phyloP scores from a whole-genome alignment of 2,797 vertebrate species.

The Typhlichthys subterraneus region DNA sequence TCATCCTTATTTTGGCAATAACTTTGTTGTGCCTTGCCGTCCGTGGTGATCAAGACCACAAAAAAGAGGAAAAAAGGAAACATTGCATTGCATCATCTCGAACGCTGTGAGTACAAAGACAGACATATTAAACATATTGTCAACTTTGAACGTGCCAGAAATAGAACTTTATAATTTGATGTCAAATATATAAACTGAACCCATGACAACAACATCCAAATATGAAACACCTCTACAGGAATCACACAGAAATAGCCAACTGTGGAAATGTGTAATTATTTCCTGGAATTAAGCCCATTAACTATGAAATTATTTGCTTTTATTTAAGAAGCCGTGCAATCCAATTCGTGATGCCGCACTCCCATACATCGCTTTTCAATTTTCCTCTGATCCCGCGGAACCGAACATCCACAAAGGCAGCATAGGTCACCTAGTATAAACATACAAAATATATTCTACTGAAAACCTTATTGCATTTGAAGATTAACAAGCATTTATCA shows the following conservation, averaged over 20 bases:
- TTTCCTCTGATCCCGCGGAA: slow-evolving; percentile 70
- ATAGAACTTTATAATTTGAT: slow-evolving; percentile 42
- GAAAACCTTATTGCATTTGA: slow-evolving; percentile 68
- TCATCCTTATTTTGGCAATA: slow-evolving; percentile 42
- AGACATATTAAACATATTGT: slow-evolving; percentile 41
- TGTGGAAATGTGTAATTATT: slow-evolving; percentile 75
- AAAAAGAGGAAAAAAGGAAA: slow-evolving; percentile 4
- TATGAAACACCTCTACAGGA: slow-evolving; percentile 49
- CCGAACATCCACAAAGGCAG: slow-evolving; percentile 62
- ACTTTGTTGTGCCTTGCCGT: slow-evolving; percentile 57
- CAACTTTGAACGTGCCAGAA: slow-evolving; percentile 23
- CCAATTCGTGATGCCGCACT: slow-evolving; percentile 67
- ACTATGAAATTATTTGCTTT: slow-evolving; percentile 80
- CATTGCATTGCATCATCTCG: slow-evolving; percentile 24
- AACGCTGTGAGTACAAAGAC: slow-evolving; percentile 26
- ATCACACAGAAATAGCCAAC: slow-evolving; percentile 68
- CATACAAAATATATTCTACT: slow-evolving; percentile 60
- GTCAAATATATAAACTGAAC: slow-evolving; percentile 30
- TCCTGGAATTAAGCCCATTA: slow-evolving; percentile 77
- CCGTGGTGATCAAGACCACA: slow-evolving; percentile 31
- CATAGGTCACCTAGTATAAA: slow-evolving; percentile 73
- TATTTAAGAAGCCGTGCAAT: slow-evolving; percentile 72
- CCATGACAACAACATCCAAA: background rate
- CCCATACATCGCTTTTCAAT: slow-evolving; percentile 64
- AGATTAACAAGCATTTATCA: slow-evolving; percentile 69